Evolutionary conservation across 1,140 invertebrate species (phyloP), one percentile per base, ranked within the genome.

Genomic region (Pogonomyrmex barbatus): DNA sequence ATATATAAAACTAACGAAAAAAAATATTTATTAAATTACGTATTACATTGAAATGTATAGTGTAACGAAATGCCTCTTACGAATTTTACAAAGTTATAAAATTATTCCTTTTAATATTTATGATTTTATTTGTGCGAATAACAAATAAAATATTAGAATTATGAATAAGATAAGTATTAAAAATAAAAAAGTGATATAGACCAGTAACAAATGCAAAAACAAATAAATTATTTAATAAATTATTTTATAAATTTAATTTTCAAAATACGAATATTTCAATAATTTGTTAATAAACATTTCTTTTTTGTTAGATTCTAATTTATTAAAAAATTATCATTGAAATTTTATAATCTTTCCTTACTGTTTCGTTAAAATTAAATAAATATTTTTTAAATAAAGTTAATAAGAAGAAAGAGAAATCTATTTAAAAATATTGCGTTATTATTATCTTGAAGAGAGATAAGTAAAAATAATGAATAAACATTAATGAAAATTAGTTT

Each of bases 61-160:
- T 30, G 14, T 63, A 36, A 63, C 63, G 4, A 78, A 63, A 78
- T 47, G 6, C 2, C 14, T 62, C 8, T 33, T 50, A 30, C 10
- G 30, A 12, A 47, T 17, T 47, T 12, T 36, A 9, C 63, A 14
- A 12, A 62, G 8, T 30, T 30, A 17, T 62, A 47, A 14, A 17
- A 50, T 77, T 78, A 62, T n/a, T 62, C 63, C 9, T 78, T 77
- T 77, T 78, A 63, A 78, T n/a, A 78, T 6, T 14, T 63, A 39
- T 10, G 42, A 62, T 77, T 14, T 62, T 2, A n/a, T 30, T 78
- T 63, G 4, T 77, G 58, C 14, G 9, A 60, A 45, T 33, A 60
- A 10, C 5, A 47, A 45, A 47, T 33, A 24, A 45, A 45, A 14
- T 42, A 45, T 45, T 36, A 39, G 6, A 56, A 56, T 8, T 58